phyloP scores from a whole-genome alignment of 2,113 vertebrate species.

The Ailuropoda melanoleuca region DNA sequence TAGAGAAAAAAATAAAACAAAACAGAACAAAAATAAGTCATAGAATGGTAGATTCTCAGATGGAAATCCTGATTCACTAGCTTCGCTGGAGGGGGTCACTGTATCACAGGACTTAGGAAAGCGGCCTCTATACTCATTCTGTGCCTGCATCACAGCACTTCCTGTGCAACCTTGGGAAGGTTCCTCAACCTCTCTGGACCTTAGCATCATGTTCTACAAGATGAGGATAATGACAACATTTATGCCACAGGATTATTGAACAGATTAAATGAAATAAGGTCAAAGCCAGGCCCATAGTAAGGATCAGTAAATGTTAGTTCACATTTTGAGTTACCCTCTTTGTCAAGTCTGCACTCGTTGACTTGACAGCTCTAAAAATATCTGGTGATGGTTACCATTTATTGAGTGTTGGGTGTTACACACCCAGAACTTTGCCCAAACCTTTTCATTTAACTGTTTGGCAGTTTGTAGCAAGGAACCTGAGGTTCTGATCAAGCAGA shows the following conservation, averaged over 20 bases:
- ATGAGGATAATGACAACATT: no score
- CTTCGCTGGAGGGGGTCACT: fast-evolving
- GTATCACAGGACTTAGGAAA: neutral
- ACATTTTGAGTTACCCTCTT: neutral
- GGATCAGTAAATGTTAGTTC: neutral
- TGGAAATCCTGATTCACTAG: neutral
- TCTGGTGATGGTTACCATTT: neutral
- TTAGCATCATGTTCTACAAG: neutral
- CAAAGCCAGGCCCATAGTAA: neutral
- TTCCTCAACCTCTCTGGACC: neutral
- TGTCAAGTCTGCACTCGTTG: neutral
- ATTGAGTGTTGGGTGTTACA: neutral
- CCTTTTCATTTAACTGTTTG: neutral
- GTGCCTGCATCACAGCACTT: no score
- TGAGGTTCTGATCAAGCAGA: neutral
- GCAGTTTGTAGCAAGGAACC: neutral
- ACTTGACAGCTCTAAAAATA: neutral
- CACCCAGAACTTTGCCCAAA: neutral
- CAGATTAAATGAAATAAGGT: neutral
- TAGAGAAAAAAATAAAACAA: neutral
- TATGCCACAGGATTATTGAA: neutral
- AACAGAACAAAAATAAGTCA: neutral
- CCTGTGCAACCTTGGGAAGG: neutral
- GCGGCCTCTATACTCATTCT: neutral
- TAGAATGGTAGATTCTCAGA: neutral